A percentile compares a stretch with the other conserved stretches of the same genome.
These are phyloP conservation scores for Ciconia nigra DNA, from an alignment of 2,797 vertebrate species.

Conservation along the genomic window DNA sequence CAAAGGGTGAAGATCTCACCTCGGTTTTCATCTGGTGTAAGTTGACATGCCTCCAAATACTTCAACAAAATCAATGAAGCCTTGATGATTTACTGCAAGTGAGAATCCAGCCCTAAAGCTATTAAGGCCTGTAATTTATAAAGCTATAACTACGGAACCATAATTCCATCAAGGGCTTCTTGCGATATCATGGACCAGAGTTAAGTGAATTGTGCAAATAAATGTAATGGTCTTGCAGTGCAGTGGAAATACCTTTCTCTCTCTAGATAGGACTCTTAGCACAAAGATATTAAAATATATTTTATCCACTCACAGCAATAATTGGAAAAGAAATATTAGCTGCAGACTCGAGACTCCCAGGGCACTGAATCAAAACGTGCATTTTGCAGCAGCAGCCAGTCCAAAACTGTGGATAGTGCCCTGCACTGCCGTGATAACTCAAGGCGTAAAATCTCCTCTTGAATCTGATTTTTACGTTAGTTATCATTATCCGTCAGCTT, in stretches of 20 bases:
- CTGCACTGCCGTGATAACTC: not conserved
- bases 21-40: not conserved
- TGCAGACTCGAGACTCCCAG: not conserved
- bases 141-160: constrained; percentile 46
- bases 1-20: constrained; percentile 25
- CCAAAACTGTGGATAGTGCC: not conserved
- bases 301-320: constrained; percentile 24
- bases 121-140: constrained; percentile 49
- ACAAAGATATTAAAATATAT: constrained; percentile 31
- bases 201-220: constrained; percentile 60
- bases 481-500: not conserved
- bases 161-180: constrained; percentile 60
- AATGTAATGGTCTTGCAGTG: constrained; percentile 12
- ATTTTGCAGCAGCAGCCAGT: not conserved
- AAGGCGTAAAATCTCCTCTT: not conserved
- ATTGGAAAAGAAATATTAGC: constrained; percentile 14
- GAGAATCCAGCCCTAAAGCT: constrained; percentile 30
- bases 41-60: constrained; percentile 29
- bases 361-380: not conserved
- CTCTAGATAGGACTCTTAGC: not conserved
- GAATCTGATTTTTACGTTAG: not conserved
- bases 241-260: not conserved
- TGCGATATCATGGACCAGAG: not conserved
- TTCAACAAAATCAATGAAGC: constrained; percentile 41
- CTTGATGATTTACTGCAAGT: constrained; percentile 50